A percentile compares a stretch with the other conserved stretches of the same genome.
These are phyloP conservation scores for Parazoanthus darwini DNA, from an alignment of 92 coral and sea anemone species.

Conservation along the genomic window DNA sequence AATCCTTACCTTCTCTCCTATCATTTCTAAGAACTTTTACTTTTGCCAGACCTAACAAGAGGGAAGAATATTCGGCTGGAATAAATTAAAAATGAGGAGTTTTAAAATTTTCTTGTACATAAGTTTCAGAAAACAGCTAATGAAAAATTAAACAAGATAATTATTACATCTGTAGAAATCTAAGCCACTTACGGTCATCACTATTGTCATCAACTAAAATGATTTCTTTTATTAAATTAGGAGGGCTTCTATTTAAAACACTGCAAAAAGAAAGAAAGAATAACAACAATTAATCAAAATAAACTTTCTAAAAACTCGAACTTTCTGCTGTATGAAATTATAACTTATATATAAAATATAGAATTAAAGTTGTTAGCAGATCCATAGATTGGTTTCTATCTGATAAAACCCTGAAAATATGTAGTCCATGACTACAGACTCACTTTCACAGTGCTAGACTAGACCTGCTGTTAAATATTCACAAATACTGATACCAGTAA, in stretches of 20 bases:
- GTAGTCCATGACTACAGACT: too few relatives aligned
- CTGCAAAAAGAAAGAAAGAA: slow-evolving; percentile 54
- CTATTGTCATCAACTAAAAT: slow-evolving; percentile 94
- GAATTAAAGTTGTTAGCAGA: too few relatives aligned
- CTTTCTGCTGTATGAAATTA: too few relatives aligned
- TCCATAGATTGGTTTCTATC: too few relatives aligned
- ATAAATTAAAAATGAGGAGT: not conserved
- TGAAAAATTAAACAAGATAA: not conserved
- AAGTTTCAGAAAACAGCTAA: not conserved
- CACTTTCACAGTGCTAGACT: too few relatives aligned
- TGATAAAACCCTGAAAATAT: too few relatives aligned
- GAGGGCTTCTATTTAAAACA: slow-evolving; percentile 92
- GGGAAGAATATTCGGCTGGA: slow-evolving; percentile 82
- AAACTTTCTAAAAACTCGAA: too few relatives aligned
- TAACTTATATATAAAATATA: too few relatives aligned
- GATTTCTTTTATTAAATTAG: slow-evolving; percentile 81
- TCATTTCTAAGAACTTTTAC: slow-evolving; percentile 89
- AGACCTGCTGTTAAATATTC: too few relatives aligned
- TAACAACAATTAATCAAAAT: not conserved
- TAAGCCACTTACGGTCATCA: slow-evolving; percentile 76
- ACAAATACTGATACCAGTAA: too few relatives aligned
- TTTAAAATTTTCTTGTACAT: too few relatives aligned
- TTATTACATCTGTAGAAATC: not conserved
- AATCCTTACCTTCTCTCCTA: slow-evolving; percentile 80
- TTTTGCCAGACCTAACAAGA: slow-evolving; percentile 86